These are phyloP conservation scores for Siniperca obscura DNA, from an alignment of 2,797 vertebrate species.

Conservation along the genomic window DNA sequence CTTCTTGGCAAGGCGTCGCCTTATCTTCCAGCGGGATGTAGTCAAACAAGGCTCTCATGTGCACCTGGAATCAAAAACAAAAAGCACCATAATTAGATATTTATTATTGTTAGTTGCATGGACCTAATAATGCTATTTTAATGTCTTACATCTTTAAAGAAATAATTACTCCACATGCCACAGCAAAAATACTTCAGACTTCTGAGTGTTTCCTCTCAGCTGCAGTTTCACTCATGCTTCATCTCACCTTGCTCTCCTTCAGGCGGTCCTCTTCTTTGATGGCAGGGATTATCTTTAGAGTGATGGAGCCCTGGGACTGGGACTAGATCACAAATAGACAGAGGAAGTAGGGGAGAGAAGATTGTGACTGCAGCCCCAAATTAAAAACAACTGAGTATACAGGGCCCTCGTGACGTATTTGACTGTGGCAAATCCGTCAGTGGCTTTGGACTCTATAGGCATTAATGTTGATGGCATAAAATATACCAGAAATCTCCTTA, in stretches of 20 bases:
- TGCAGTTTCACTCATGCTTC: background rate
- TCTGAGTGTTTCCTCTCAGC: background rate
- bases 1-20: conserved; percentile 98
- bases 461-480: background rate
- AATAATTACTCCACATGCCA: background rate
- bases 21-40: conserved; percentile 95
- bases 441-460: background rate
- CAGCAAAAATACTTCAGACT: background rate
- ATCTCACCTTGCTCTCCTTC: conserved; percentile 92
- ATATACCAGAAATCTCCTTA: too few species aligned
- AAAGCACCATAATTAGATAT: background rate
- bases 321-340: conserved; percentile 84
- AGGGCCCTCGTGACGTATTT: too few species aligned
- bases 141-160: background rate
- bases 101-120: background rate
- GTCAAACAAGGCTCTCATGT: conserved; percentile 95
- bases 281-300: conserved; percentile 96
- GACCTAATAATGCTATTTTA: background rate
- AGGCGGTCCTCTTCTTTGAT: conserved; percentile 92
- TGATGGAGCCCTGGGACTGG: conserved; percentile 97
- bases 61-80: conserved; percentile 85
- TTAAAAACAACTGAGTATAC: conserved; percentile 24
- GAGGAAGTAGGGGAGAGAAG: background rate
- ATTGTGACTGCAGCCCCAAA: conserved; percentile 4
- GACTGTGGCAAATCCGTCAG: background rate